phyloP scores from a whole-genome alignment of 2,113 vertebrate genomes.

The Oryzias woworae region DNA sequence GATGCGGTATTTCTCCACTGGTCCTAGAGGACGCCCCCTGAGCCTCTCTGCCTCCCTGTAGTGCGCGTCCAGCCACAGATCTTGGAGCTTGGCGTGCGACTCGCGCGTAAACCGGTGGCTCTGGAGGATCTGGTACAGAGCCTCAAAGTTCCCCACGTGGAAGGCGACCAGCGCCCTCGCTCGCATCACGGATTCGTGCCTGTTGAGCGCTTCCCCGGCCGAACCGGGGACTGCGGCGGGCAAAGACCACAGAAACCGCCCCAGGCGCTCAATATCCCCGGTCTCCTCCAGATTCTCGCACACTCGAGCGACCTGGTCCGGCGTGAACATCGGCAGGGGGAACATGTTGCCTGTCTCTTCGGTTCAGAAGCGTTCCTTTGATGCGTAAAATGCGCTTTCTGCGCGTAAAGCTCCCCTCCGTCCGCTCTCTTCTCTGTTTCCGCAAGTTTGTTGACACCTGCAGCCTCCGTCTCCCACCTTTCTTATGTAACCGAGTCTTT shows the following conservation, averaged over 20 bases:
- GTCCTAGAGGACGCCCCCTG: conserved; percentile 76
- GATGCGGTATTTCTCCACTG: conserved; percentile 83
- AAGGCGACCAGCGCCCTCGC: conserved; percentile 81
- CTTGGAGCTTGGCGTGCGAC: conserved; percentile 81
- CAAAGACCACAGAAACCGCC: conserved; percentile 81
- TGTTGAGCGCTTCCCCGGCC: conserved; percentile 74
- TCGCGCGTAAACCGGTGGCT: conserved; percentile 80
- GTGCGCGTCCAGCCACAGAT: conserved; percentile 82
- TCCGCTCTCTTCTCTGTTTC: neutral
- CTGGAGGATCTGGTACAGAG: conserved; percentile 80
- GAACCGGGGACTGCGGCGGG: conserved; percentile 77
- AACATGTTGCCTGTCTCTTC: conserved; percentile 66
- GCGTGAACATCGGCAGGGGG: conserved; percentile 80
- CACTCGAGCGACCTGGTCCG: conserved; percentile 81
- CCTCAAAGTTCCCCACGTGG: conserved; percentile 80
- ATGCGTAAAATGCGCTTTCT: too few relatives aligned
- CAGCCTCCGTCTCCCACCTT: conserved; percentile 8
- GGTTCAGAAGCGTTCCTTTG: neutral
- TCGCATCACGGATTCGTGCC: conserved; percentile 81
- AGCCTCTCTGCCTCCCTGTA: conserved; percentile 82
- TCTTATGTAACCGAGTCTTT: conserved; percentile 28
- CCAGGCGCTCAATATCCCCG: conserved; percentile 81
- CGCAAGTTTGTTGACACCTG: conserved; percentile 9
- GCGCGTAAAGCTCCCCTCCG: conserved; percentile 19
- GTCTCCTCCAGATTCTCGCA: conserved; percentile 84